Evolutionary conservation across 2,888 invertebrate genomes (phyloP).

Genomic region (Oegoconia quadripuncta): DNA sequence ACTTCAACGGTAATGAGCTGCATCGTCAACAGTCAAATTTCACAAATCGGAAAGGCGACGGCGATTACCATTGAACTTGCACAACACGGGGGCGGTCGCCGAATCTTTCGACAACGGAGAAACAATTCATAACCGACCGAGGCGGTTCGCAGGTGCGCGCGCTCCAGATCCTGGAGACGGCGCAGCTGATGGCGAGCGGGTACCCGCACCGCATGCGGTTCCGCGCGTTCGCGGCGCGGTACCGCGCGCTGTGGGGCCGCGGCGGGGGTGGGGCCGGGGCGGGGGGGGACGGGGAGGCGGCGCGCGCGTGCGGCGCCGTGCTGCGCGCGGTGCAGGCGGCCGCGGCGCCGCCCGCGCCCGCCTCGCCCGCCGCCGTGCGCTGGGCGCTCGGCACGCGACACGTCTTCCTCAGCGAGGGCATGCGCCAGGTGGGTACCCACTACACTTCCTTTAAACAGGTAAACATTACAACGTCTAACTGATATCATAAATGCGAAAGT

Average conservation of each 20-base stretch:
- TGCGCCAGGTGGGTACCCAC: conserved; percentile 86
- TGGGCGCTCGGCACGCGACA: conserved; percentile 96
- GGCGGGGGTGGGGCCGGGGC: no score
- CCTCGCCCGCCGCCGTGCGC: conserved; percentile 80
- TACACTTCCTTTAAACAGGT: no score
- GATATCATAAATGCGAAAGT: no score
- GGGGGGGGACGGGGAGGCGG: conserved; percentile 79
- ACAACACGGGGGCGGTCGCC: no score
- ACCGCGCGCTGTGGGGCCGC: conserved; percentile 91
- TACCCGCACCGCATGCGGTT: conserved; percentile 97
- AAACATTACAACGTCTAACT: no score
- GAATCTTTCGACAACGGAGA: no score
- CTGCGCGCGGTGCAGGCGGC: conserved; percentile 88
- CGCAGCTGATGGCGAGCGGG: conserved; percentile 96
- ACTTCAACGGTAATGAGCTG: no score
- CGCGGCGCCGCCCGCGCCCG: conserved; percentile 88
- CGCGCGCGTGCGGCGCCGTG: conserved; percentile 82
- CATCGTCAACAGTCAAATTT: no score
- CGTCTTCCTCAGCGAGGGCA: conserved; percentile 96
- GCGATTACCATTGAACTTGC: no score
- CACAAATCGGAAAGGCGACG: no score
- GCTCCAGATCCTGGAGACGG: conserved; percentile 94
- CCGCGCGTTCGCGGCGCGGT: conserved; percentile 93
- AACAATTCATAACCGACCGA: background rate
- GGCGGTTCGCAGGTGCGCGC: conserved; percentile 84